These are phyloP conservation scores for Vulpes vulpes DNA, from an alignment of 2,113 vertebrate genomes.

Conservation along the genomic window DNA sequence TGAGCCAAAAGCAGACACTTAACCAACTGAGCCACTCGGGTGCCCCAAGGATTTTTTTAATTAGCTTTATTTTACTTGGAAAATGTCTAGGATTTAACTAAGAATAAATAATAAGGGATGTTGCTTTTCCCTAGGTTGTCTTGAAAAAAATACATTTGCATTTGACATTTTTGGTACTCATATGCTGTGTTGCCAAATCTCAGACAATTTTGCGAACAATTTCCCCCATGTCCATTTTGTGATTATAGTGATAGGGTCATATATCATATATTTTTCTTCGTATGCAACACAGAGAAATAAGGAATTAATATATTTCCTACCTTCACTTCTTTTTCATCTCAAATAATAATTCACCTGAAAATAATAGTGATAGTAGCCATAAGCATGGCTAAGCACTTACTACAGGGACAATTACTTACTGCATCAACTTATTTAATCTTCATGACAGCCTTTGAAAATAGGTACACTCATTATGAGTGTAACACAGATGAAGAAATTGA, in stretches of 20 bases:
- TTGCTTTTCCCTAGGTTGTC: not conserved
- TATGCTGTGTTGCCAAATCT: not conserved
- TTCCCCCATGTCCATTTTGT: not conserved
- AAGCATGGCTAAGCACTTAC: not conserved
- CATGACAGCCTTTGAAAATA: not conserved
- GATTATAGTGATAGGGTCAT: not conserved
- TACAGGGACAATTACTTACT: not conserved
- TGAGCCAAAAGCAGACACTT: not conserved
- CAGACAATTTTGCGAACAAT: not conserved
- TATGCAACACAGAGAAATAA: not conserved
- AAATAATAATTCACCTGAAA: not conserved
- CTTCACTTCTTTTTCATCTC: not conserved
- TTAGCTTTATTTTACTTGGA: not conserved
- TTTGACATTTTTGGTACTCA: not conserved
- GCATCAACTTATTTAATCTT: not conserved
- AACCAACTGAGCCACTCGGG: not conserved
- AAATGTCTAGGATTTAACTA: not conserved
- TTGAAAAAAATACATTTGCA: not conserved
- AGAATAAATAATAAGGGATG: not conserved
- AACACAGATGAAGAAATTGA: not conserved
- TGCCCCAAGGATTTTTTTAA: not conserved
- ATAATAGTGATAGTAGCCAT: not conserved
- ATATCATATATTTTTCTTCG: not conserved
- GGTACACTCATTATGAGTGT: not conserved
- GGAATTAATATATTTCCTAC: not conserved